These are phyloP conservation scores for Sebastes variabilis DNA, from an alignment of 2,797 vertebrate species.

Conservation along the genomic window DNA sequence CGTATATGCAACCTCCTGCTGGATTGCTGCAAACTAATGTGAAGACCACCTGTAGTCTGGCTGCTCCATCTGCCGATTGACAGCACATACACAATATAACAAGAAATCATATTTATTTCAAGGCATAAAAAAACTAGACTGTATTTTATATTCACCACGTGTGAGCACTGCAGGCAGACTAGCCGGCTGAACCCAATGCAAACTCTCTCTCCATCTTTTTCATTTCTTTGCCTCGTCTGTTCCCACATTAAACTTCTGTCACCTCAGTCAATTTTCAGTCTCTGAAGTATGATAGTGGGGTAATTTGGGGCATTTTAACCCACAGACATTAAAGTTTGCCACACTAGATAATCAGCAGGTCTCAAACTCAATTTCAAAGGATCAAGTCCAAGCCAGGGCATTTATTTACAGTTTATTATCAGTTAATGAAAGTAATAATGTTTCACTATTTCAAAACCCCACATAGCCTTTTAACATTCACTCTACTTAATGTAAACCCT, in stretches of 20 bases:
- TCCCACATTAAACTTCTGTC: slow-evolving; percentile 25
- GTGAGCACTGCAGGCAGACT: slow-evolving; percentile 22
- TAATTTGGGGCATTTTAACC: slow-evolving; percentile 16
- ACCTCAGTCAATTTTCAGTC: slow-evolving; percentile 21
- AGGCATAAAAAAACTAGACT: background rate
- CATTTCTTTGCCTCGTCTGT: slow-evolving; percentile 4
- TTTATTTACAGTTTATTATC: background rate
- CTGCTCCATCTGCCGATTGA: slow-evolving; percentile 41
- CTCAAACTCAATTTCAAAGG: slow-evolving; percentile 12
- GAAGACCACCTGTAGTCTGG: slow-evolving; percentile 2
- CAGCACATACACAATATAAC: slow-evolving; percentile 14
- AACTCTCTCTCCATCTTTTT: slow-evolving; percentile 25
- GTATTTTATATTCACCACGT: slow-evolving; percentile 33
- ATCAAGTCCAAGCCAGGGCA: background rate
- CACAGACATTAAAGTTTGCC: background rate
- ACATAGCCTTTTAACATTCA: background rate
- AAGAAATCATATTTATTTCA: slow-evolving; percentile 24
- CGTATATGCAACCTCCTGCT: background rate
- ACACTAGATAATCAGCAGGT: slow-evolving; percentile 8
- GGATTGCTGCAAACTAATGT: background rate
- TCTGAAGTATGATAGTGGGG: slow-evolving; percentile 3
- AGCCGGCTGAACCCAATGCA: slow-evolving; percentile 7
- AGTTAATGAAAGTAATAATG: slow-evolving; percentile 3
- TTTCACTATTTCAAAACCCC: background rate
- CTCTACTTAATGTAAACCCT: background rate